A percentile compares a stretch with the other conserved stretches of the same genome.
phyloP scores from a whole-genome alignment of 2,888 invertebrate species.

The Andrena camellia region DNA sequence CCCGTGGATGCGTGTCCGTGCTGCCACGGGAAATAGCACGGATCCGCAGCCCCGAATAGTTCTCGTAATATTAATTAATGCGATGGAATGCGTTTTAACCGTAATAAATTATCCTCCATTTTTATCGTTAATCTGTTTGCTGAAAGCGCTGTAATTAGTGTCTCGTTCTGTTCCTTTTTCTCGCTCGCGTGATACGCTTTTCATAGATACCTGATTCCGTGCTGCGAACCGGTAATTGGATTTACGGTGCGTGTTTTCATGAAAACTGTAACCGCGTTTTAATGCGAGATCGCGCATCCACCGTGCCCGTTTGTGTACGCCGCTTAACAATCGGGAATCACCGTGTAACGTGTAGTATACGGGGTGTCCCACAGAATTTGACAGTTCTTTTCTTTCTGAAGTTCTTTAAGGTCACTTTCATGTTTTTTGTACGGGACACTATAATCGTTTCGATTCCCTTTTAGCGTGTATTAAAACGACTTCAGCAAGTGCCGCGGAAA shows the following conservation, averaged over 20 bases:
- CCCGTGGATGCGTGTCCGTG: conserved; percentile 50
- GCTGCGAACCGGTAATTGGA: conserved; percentile 14
- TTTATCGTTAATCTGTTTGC: conserved; percentile 12
- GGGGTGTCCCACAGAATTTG: background rate
- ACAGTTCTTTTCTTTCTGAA: background rate
- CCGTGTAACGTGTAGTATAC: conserved; percentile 10
- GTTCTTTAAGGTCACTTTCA: too few species aligned
- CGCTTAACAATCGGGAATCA: conserved; percentile 26
- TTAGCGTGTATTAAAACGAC: too few species aligned
- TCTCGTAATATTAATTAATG: conserved; percentile 32
- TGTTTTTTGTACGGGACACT: too few species aligned
- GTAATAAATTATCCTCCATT: background rate
- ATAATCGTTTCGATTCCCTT: too few species aligned
- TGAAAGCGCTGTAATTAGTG: background rate
- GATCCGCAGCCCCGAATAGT: conserved; percentile 39
- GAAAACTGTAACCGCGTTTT: conserved; percentile 17
- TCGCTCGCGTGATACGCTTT: conserved; percentile 8
- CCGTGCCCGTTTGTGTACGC: background rate
- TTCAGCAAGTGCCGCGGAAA: too few species aligned
- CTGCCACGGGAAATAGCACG: conserved; percentile 53
- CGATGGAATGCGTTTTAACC: background rate
- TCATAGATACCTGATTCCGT: conserved; percentile 4
- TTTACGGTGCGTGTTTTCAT: conserved; percentile 9
- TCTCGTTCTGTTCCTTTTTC: background rate
- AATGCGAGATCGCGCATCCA: background rate